These are phyloP conservation scores for Haliclona indistincta DNA, from an alignment of 37 sponge, comb jelly and placozoan genomes.

Conservation along the genomic window DNA sequence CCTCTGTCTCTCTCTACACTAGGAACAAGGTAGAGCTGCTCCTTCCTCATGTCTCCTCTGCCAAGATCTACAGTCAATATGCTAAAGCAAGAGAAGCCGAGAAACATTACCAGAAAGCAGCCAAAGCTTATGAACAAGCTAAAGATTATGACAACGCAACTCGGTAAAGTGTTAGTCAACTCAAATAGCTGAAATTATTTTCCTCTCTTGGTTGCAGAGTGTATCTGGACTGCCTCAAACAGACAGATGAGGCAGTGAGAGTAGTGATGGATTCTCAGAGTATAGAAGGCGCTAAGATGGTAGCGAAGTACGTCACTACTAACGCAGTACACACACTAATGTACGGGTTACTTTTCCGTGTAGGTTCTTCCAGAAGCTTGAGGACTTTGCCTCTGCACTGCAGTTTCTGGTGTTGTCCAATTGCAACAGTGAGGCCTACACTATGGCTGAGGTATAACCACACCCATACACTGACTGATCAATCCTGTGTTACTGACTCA, in stretches of 20 bases:
- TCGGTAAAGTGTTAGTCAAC: constrained; percentile 58
- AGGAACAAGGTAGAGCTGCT: constrained; percentile 85
- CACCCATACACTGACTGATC: neutral
- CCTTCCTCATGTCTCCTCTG: constrained; percentile 59
- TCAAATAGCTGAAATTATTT: too few species aligned
- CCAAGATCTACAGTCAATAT: constrained; percentile 85
- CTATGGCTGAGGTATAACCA: constrained; percentile 79
- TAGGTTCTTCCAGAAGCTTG: constrained; percentile 90
- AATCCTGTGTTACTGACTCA: neutral
- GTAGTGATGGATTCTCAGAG: constrained; percentile 86
- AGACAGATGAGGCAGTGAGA: constrained; percentile 90
- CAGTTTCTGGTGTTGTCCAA: constrained; percentile 91
- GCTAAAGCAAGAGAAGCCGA: constrained; percentile 96
- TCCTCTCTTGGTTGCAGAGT: constrained; percentile 43
- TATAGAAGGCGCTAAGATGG: constrained; percentile 89
- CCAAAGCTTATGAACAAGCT: constrained; percentile 82
- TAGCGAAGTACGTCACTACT: constrained; percentile 75
- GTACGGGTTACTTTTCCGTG: neutral
- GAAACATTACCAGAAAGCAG: constrained; percentile 79
- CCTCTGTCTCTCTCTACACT: neutral
- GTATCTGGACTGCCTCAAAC: constrained; percentile 67
- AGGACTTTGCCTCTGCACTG: constrained; percentile 77
- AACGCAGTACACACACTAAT: neutral
- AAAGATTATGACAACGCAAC: constrained; percentile 88
- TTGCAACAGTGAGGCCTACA: constrained; percentile 89